Evolutionary conservation across 2,797 vertebrate species (phyloP).

Genomic region (Benthosema pterotum): DNA sequence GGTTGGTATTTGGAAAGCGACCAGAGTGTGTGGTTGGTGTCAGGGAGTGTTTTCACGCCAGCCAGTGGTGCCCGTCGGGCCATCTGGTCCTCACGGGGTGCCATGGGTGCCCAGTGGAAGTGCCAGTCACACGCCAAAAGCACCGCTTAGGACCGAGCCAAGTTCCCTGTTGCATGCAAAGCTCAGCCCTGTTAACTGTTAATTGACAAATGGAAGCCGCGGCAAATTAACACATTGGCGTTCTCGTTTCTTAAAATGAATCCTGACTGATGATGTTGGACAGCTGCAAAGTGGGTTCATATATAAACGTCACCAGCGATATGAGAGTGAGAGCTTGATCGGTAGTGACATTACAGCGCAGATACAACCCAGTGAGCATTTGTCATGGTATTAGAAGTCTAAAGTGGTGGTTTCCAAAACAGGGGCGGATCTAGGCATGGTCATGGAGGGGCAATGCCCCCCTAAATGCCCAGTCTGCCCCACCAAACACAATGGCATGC

Average conservation of each 20-base stretch:
- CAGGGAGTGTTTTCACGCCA: slow-evolving; percentile 10
- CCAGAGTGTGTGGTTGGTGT: slow-evolving; percentile 27
- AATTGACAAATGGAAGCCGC: slow-evolving; percentile 22
- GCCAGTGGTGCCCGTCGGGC: slow-evolving; percentile 19
- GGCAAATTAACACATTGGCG: background rate
- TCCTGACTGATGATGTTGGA: background rate
- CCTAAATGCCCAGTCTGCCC: too few species aligned
- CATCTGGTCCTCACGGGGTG: slow-evolving; percentile 51
- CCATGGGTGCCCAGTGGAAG: slow-evolving; percentile 53
- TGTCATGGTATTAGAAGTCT: too few species aligned
- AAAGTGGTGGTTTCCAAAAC: too few species aligned
- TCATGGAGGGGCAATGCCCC: too few species aligned
- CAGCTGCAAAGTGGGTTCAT: background rate
- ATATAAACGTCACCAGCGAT: too few species aligned
- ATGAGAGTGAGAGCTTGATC: too few species aligned
- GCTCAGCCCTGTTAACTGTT: slow-evolving; percentile 16
- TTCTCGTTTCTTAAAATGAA: slow-evolving; percentile 10
- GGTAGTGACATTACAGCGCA: too few species aligned
- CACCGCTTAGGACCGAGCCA: slow-evolving; percentile 47
- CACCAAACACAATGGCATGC: too few species aligned
- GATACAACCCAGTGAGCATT: too few species aligned
- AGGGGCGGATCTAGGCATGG: too few species aligned
- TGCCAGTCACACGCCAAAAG: slow-evolving; percentile 55
- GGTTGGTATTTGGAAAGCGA: slow-evolving; percentile 38
- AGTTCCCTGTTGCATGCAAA: slow-evolving; percentile 45